These are phyloP conservation scores for Colistium nudipinnis DNA, from an alignment of 2,113 vertebrate genomes.

Conservation along the genomic window DNA sequence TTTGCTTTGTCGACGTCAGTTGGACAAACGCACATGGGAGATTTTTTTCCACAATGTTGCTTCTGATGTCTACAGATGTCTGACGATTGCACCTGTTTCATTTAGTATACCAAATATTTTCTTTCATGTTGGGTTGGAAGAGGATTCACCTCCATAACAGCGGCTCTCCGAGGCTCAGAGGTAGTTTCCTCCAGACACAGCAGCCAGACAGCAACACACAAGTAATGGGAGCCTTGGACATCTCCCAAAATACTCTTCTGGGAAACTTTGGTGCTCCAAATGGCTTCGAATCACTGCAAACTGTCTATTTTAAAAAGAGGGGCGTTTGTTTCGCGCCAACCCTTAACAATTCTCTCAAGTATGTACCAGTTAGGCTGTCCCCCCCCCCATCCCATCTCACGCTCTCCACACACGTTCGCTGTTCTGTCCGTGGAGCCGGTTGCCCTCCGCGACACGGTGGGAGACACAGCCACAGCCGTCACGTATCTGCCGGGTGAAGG, in stretches of 20 bases:
- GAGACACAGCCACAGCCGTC: slow-evolving; percentile 88
- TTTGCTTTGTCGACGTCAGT: slow-evolving; percentile 52
- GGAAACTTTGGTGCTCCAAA: slow-evolving; percentile 29
- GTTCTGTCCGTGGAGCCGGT: slow-evolving; percentile 93
- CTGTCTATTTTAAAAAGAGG: slow-evolving; percentile 17
- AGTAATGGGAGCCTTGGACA: slow-evolving; percentile 50
- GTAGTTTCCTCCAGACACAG: slow-evolving; percentile 29
- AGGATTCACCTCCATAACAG: slow-evolving; percentile 37
- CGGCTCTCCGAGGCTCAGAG: slow-evolving; percentile 41
- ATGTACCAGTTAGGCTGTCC: slow-evolving; percentile 77
- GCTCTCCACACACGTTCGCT: slow-evolving; percentile 89
- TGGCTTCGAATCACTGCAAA: slow-evolving; percentile 37
- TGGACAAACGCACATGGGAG: slow-evolving; percentile 35
- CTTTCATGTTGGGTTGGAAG: slow-evolving; percentile 41
- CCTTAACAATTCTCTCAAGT: slow-evolving; percentile 23
- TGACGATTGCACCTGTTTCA: slow-evolving; percentile 48
- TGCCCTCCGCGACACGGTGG: slow-evolving; percentile 82
- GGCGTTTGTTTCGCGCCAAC: slow-evolving; percentile 31
- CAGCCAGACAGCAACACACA: slow-evolving; percentile 42
- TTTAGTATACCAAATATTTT: slow-evolving; percentile 41
- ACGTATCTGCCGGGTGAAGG: slow-evolving; percentile 83
- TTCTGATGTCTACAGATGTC: slow-evolving; percentile 59
- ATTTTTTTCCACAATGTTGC: slow-evolving; percentile 31
- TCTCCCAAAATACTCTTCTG: slow-evolving; percentile 54
- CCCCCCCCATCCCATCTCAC: too few species aligned